These are phyloP conservation scores for Pterocles burchelli DNA, from an alignment of 2,113 vertebrate genomes.

Conservation along the genomic window DNA sequence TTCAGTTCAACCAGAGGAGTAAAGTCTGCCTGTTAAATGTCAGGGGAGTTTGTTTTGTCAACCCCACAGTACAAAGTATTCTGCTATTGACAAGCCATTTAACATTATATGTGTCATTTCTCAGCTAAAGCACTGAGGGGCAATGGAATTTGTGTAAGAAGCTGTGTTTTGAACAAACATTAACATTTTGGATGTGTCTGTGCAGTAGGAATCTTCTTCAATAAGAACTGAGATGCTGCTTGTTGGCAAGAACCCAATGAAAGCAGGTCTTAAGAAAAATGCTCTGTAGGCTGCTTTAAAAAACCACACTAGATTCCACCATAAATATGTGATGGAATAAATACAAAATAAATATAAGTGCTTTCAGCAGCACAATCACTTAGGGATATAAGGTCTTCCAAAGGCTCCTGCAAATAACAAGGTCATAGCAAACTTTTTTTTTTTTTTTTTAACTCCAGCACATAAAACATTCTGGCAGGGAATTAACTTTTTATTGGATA, in stretches of 20 bases:
- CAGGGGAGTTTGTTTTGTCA: background rate
- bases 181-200: background rate
- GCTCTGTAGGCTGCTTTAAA: background rate
- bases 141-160: background rate
- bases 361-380: background rate
- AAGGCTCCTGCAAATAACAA: background rate
- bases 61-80: background rate
- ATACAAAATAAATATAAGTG: background rate
- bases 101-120: background rate
- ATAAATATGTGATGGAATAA: background rate
- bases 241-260: background rate
- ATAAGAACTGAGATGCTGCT: background rate
- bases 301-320: background rate
- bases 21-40: background rate
- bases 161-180: background rate
- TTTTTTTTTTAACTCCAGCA: too few relatives aligned
- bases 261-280: background rate
- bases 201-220: background rate
- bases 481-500: background rate
- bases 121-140: background rate
- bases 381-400: background rate
- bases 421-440: background rate
- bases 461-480: background rate
- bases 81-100: background rate
- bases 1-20: background rate